These are phyloP conservation scores for Drosophila imparisetae DNA, from an alignment of 2,888 invertebrate genomes.

Conservation along the genomic window DNA sequence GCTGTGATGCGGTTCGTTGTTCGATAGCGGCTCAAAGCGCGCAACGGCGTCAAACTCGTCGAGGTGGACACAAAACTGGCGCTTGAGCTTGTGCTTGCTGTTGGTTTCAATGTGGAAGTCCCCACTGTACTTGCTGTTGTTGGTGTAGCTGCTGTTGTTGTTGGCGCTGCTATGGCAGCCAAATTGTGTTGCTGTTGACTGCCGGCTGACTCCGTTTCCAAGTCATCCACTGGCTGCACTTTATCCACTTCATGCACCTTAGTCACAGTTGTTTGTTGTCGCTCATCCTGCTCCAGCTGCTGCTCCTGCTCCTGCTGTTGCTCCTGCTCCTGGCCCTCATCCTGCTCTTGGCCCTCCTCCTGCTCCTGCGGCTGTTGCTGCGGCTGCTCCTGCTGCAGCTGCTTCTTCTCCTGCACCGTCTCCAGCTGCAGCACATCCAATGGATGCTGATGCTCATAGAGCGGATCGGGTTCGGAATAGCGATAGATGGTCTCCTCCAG, in stretches of 20 bases:
- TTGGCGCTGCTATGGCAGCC: conserved; percentile 31
- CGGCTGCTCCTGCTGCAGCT: background rate
- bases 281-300: conserved; percentile 66
- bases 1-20: conserved; percentile 55
- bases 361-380: background rate
- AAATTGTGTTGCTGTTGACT: conserved; percentile 46
- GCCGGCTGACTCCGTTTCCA: conserved; percentile 26
- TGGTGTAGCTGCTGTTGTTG: conserved; percentile 19
- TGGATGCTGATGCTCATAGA: conserved; percentile 80
- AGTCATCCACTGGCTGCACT: conserved; percentile 24
- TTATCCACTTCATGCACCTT: background rate
- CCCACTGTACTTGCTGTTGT: conserved; percentile 11
- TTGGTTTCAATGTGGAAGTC: conserved; percentile 14
- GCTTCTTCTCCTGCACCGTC: background rate
- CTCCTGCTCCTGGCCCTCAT: background rate
- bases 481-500: conserved; percentile 79
- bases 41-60: conserved; percentile 67
- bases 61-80: conserved; percentile 69
- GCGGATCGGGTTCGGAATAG: conserved; percentile 86
- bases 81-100: conserved; percentile 14
- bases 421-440: conserved; percentile 54
- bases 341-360: background rate
- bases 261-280: conserved; percentile 35
- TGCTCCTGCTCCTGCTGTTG: conserved; percentile 4
- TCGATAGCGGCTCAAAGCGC: conserved; percentile 69